Evolutionary conservation across 2,797 vertebrate genomes (phyloP).

Genomic region (Helicolenus hilgendorfi): DNA sequence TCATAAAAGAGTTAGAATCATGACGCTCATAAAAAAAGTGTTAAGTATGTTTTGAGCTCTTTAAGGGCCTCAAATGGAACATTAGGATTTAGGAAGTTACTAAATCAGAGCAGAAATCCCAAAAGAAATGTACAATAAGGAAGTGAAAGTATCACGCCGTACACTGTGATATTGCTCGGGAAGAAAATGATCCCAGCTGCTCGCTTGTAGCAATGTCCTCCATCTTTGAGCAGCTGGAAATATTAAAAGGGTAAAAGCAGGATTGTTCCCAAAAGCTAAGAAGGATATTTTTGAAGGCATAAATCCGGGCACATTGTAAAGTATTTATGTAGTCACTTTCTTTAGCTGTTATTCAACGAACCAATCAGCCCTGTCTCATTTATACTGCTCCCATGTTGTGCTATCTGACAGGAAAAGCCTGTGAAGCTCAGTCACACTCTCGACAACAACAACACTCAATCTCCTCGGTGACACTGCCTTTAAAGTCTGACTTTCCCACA

Average conservation of each 20-base stretch:
- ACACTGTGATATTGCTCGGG: not conserved
- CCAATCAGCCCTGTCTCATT: not conserved
- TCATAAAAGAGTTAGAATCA: not conserved
- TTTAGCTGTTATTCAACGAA: not conserved
- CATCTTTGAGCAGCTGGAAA: constrained; percentile 9
- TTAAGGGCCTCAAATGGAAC: not conserved
- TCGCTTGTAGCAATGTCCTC: not conserved
- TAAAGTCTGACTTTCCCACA: constrained; percentile 38
- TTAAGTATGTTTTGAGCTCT: not conserved
- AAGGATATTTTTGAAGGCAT: not conserved
- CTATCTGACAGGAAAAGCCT: not conserved
- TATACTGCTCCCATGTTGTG: not conserved
- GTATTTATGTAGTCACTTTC: not conserved
- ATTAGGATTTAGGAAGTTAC: not conserved
- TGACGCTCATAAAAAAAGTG: not conserved
- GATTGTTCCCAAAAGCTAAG: not conserved
- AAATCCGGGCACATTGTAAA: not conserved
- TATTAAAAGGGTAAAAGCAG: not conserved
- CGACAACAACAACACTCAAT: constrained; percentile 4
- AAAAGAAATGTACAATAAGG: not conserved
- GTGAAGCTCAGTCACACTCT: not conserved
- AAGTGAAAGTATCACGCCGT: not conserved
- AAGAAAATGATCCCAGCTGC: not conserved
- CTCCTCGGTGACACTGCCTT: constrained; percentile 18
- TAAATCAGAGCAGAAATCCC: not conserved